Conservation (phyloP, 2,797 vertebrate genomes). For the Melanotaenia nigrans region DNA sequence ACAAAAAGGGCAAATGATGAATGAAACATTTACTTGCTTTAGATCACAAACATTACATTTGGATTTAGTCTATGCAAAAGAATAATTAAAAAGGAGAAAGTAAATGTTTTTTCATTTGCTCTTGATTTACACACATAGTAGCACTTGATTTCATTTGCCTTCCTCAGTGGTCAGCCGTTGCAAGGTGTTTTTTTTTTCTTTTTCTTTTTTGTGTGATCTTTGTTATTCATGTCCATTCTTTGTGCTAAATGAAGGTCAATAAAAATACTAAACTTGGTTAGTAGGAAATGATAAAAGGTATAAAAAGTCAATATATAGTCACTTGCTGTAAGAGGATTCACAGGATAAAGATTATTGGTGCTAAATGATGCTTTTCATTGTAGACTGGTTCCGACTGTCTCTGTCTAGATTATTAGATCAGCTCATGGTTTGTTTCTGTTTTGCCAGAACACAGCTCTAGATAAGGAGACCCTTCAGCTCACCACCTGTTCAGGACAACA, state of each 20-base stretch:
- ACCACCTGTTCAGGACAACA: conserved; percentile 72
- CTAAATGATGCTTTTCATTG: conserved; percentile 7
- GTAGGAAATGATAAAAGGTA: neutral
- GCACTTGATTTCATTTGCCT: conserved; percentile 17
- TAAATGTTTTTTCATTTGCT: conserved; percentile 66
- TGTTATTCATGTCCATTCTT: conserved; percentile 49
- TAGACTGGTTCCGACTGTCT: conserved; percentile 25
- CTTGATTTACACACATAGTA: conserved; percentile 46
- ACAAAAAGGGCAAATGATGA: conserved; percentile 75
- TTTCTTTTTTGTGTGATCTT: conserved; percentile 28
- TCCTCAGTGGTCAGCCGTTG: conserved; percentile 42
- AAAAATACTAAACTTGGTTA: conserved; percentile 18
- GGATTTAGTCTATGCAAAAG: conserved; percentile 2
- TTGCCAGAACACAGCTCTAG: conserved; percentile 94
- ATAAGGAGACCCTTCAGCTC: conserved; percentile 92
- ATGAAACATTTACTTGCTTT: conserved; percentile 5
- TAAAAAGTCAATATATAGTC: neutral
- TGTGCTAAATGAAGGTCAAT: conserved; percentile 19
- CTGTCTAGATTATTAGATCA: neutral
- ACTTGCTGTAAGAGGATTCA: conserved; percentile 8
- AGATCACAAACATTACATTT: conserved; percentile 1
- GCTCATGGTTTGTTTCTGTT: conserved; percentile 35
- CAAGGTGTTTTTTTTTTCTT: conserved; percentile 3
- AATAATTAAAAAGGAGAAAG: neutral
- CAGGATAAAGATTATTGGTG: neutral